phyloP scores from a whole-genome alignment of 2,113 vertebrate species.

The Hippoglossus stenolepis region DNA sequence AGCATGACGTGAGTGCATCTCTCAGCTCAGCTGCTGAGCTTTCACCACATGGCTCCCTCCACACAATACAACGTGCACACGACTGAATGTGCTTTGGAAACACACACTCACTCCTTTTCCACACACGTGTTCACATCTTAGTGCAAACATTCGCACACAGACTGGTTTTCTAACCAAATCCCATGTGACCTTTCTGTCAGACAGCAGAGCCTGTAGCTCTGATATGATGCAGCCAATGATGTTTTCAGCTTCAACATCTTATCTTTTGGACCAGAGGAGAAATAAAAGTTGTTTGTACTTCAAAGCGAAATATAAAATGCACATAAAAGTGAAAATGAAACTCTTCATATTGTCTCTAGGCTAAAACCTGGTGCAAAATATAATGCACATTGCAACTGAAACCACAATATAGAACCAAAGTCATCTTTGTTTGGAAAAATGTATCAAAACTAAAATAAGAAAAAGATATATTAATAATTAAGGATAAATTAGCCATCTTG shows the following conservation, averaged over 20 bases:
- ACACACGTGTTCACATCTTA: background rate
- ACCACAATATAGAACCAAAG: background rate
- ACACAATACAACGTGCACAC: constrained; percentile 17
- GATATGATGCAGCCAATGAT: no score
- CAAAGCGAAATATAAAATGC: background rate
- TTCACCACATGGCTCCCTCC: constrained; percentile 20
- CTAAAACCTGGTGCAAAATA: background rate
- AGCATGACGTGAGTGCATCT: constrained; percentile 54
- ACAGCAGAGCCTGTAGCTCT: background rate
- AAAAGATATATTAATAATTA: background rate
- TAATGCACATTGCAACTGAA: background rate
- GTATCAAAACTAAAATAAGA: no score
- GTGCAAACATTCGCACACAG: background rate
- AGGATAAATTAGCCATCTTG: background rate
- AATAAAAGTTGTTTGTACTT: background rate
- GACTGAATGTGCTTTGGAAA: background rate
- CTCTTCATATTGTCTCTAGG: no score
- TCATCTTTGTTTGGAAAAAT: background rate
- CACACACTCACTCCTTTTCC: background rate
- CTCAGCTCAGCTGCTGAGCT: constrained; percentile 40
- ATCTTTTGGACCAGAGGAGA: background rate
- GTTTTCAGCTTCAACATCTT: background rate
- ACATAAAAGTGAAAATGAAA: background rate
- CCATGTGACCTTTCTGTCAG: background rate
- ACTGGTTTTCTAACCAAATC: constrained; percentile 5